Base-by-base conservation (phyloP, 2,797 vertebrate species). In the Furcifer pardalis region DNA sequence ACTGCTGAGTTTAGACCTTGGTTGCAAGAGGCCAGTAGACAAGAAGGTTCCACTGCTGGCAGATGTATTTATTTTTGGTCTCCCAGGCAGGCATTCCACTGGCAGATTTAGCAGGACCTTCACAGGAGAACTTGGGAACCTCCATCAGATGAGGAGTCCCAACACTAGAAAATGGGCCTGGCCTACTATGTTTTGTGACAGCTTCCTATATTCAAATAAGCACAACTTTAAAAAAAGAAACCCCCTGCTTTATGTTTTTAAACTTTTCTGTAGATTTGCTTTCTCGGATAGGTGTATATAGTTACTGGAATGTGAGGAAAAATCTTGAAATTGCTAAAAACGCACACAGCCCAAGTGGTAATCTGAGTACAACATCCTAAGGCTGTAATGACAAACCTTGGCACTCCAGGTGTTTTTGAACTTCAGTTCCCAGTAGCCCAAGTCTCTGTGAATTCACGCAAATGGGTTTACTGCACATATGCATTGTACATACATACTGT, bases 31-130 rank as follows among this genome's bases (percentile, higher is more conserved):
- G 71, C 49, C 42, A n/a, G 25, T 5, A 71, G 63, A 4, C 66
- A 73, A 81, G 75, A 12, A 35, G 2, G 0, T 30, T 30, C 71
- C 77, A 5, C 49, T 84, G 35, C 1, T 0, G 44, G 6, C 40
- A 73, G 19, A 0, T 49, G 86, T 89, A n/a, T 19, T 84, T 84
- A n/a, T n/a, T n/a, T n/a, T n/a, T n/a, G 15, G 56, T 84, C 21
- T 83, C 42, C 42, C 21, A 86, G 0, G 13, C 32, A 30, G 9
- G 21, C 35, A 68, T 68, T 35, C 5, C 30, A 42, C 21, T 42
- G 6, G 32, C 65, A 68, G 12, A 68, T 68, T 68, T 7, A 21
- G 3, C 21, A 56, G 12, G 21, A 30, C 3, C 62, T 12, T 7
- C 62, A 10, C 3, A 65, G 23, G 10, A 65, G 27, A 65, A n/a